Evolutionary conservation across 1,140 invertebrate genomes (phyloP).

Genomic region (Musca domestica): DNA sequence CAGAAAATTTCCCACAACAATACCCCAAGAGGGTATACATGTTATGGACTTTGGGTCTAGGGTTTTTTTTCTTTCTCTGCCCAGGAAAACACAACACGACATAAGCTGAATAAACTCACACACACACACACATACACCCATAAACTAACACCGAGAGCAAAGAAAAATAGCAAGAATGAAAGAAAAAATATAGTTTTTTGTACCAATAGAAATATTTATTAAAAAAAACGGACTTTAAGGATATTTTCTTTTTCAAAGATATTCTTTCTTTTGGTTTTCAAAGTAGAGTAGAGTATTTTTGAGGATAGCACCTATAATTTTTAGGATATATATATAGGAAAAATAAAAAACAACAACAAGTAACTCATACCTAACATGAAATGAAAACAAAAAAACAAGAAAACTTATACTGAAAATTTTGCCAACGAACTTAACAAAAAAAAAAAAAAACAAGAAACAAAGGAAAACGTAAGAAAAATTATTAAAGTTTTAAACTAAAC

Average conservation of each 20-base stretch:
- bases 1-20: too few relatives aligned
- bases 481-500: conserved; percentile 20
- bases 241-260: too few relatives aligned
- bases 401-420: neutral
- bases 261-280: neutral
- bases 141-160: neutral
- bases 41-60: too few relatives aligned
- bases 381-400: neutral
- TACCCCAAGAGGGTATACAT: too few relatives aligned
- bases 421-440: conserved; percentile 1
- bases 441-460: neutral
- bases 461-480: neutral
- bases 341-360: neutral
- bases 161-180: neutral
- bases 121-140: neutral
- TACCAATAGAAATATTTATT: neutral
- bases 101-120: conserved; percentile 2
- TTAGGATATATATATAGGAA: conserved; percentile 2
- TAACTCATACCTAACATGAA: neutral
- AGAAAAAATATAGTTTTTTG: neutral
- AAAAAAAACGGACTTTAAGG: neutral
- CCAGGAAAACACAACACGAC: too few relatives aligned
- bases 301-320: conserved; percentile 7
- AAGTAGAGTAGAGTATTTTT: neutral
- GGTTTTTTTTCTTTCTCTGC: too few relatives aligned